These are phyloP conservation scores for Venusia cambrica DNA, from an alignment of 2,888 invertebrate genomes.

Conservation along the genomic window DNA sequence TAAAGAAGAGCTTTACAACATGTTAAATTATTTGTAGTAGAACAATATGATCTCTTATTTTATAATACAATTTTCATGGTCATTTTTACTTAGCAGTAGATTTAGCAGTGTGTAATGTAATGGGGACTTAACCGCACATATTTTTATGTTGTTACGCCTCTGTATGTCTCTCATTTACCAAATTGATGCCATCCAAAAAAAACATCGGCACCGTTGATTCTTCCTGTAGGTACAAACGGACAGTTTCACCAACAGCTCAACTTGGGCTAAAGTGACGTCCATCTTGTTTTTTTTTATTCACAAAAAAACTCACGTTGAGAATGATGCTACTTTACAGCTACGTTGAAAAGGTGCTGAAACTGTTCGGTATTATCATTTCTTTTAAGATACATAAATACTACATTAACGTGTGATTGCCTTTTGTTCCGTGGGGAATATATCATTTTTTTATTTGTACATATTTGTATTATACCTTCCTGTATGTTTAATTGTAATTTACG, in stretches of 20 bases:
- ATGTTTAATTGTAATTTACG: conserved; percentile 39
- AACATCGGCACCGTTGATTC: conserved; percentile 47
- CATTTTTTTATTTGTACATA: conserved; percentile 61
- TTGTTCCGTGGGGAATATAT: conserved; percentile 40
- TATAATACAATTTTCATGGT: conserved; percentile 78
- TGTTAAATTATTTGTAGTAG: conserved; percentile 73
- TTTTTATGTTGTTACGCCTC: conserved; percentile 48
- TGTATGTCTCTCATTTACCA: conserved; percentile 42
- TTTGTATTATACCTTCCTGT: conserved; percentile 52
- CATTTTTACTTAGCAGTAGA: conserved; percentile 79
- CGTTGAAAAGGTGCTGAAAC: too few species aligned
- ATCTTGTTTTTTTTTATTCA: too few species aligned
- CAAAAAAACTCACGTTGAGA: too few species aligned
- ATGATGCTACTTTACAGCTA: too few species aligned
- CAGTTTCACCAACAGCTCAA: too few species aligned
- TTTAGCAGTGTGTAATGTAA: conserved; percentile 65
- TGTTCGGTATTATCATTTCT: too few species aligned
- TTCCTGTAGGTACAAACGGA: conserved; percentile 34
- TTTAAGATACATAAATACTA: conserved; percentile 24
- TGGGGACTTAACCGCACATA: conserved; percentile 60
- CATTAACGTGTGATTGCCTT: conserved; percentile 30
- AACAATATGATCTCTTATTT: conserved; percentile 77
- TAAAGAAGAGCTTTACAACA: conserved; percentile 64
- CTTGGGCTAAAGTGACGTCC: too few species aligned
- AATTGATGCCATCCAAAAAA: conserved; percentile 60